Base-by-base conservation (phyloP, 2,797 vertebrate genomes). In the Petrocephalus sullivani region DNA sequence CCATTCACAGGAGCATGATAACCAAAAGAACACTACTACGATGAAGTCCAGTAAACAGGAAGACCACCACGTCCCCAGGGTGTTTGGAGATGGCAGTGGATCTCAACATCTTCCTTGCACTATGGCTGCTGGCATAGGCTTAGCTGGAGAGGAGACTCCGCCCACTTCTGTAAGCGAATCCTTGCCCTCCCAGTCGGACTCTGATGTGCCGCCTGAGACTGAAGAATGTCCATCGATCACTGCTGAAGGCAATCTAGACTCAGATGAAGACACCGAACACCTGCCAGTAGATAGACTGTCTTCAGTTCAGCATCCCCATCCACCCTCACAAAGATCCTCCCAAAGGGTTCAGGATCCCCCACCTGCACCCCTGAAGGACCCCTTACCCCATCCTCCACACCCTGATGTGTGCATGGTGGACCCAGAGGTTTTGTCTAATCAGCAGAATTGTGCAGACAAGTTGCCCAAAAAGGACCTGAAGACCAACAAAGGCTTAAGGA, bases 361-460 rank as follows among this genome's bases (percentile, higher is more conserved):
- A 12, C 98, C 98, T 0, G 83, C 93, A 8, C 96, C 97, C 0
- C 94, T 97, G 92, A 96, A 97, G 91, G 98, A 99, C 92, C 97
- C 98, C 21, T 94, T 92, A 58, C 98, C 98, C 21, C 95, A 97
- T 23, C 96, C 97, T 87, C 98, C 98, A 9, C 97, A 96, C 87
- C 98, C 98, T 6, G 98, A 99, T 61, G 98, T 98, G 88, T 99
- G 98, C 94, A 99, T 99, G 98, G 97, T 98, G 21, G 98, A 99
- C 92, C 98, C 98, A 0, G 98, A 99, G 90, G 93, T 96, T 88
- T 94, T 98, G 88, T 93, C 95, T 82, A 96, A 95, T 57, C 96
- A 96, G 78, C 96, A 96, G 92, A 96, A 91, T 92, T 91, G 93
- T 94, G 95, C 95, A 88, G 98, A 98, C 82, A 97, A 96, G 92